Evolutionary conservation across 2,888 invertebrate genomes (phyloP).

Genomic region (Lissocephala sabroskyi): DNA sequence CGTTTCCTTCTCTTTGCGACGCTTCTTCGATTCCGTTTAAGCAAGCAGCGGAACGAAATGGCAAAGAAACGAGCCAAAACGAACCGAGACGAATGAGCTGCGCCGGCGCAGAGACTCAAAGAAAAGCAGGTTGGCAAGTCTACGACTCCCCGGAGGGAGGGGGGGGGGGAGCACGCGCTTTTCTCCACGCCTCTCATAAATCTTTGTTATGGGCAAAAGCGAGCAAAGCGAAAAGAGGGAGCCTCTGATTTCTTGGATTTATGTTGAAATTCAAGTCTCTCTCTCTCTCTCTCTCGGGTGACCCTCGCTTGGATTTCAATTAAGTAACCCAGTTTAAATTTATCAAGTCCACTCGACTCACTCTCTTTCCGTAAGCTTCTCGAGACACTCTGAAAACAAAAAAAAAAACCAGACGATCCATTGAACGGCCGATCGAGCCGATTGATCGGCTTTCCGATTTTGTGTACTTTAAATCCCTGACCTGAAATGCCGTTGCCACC

Average conservation of each 20-base stretch:
- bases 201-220: constrained; percentile 37
- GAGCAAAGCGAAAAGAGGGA: too few relatives aligned
- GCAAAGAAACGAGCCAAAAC: constrained; percentile 28
- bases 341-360: constrained; percentile 26
- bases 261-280: constrained; percentile 45
- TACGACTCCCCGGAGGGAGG: constrained; percentile 6
- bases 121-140: neutral
- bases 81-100: neutral
- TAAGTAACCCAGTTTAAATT: constrained; percentile 36
- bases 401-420: too few relatives aligned
- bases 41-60: constrained; percentile 30
- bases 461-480: constrained; percentile 48
- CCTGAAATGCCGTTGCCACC: constrained; percentile 37
- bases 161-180: constrained; percentile 7
- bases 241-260: too few relatives aligned
- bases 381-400: too few relatives aligned
- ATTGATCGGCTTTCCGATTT: too few relatives aligned
- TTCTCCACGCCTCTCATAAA: constrained; percentile 37
- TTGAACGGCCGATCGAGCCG: too few relatives aligned
- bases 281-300: neutral
- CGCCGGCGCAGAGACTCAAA: constrained; percentile 1
- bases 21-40: constrained; percentile 31
- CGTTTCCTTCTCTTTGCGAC: constrained; percentile 7
- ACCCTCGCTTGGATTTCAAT: constrained; percentile 24
- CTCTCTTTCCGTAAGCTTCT: constrained; percentile 1